phyloP scores from a whole-genome alignment of 1,140 invertebrate genomes.

The Heterodera carotae region DNA sequence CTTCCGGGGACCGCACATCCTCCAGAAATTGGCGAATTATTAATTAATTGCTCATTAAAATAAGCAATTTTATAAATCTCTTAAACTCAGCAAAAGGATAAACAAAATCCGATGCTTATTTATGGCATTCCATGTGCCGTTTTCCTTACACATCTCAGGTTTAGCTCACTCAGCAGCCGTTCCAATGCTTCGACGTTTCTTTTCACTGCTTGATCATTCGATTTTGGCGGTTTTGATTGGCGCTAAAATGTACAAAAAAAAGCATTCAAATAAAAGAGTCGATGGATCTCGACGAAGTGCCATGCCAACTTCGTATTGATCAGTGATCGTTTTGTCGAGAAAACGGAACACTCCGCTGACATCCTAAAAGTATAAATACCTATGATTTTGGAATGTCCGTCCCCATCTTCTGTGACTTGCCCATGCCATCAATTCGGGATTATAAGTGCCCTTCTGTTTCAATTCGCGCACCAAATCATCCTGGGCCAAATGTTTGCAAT shows the following conservation, averaged over 20 bases:
- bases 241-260: constrained; percentile 42
- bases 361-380: constrained; percentile 30
- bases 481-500: constrained; percentile 60
- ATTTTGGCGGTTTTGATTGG: constrained; percentile 55
- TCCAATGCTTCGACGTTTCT: constrained; percentile 64
- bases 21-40: constrained; percentile 20
- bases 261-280: neutral
- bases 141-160: constrained; percentile 49
- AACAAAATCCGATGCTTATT: too few relatives aligned
- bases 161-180: constrained; percentile 53
- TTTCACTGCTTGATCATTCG: constrained; percentile 53
- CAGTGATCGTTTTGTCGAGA: constrained; percentile 61
- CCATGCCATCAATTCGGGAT: constrained; percentile 65
- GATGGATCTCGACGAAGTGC: too few relatives aligned
- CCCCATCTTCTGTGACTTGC: neutral
- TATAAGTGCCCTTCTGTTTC: constrained; percentile 64
- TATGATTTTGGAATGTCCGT: neutral
- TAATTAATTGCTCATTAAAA: too few relatives aligned
- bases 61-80: too few relatives aligned
- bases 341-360: constrained; percentile 62
- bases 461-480: constrained; percentile 59
- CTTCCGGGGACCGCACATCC: constrained; percentile 52
- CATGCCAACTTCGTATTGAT: constrained; percentile 62
- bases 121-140: too few relatives aligned
- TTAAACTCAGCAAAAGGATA: too few relatives aligned